Base-by-base conservation (phyloP, 2,113 vertebrate species). In the Epinephelus cyanopodus region DNA sequence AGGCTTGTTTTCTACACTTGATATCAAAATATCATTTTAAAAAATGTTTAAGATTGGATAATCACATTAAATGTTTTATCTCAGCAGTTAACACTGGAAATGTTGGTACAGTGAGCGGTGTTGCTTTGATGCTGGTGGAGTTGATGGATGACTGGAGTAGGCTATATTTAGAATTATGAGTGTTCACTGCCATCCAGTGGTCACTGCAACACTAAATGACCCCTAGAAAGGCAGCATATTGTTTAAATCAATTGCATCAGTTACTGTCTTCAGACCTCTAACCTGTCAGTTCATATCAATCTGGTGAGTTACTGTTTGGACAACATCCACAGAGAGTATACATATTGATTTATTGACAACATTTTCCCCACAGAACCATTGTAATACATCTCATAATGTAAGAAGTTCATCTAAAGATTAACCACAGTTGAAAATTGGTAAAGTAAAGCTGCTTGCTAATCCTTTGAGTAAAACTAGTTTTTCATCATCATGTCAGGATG, bases 141-240 rank as follows among this genome's bases (percentile, higher is more conserved):
- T 23, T 17, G 13, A 45, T 69, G 10, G 65, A 19, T 27, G 10
- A 52, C 5, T 15, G 39, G 39, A 61, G 25, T 29, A 29, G 29
- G 29, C 4, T 73, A 12, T 14, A 14, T 29, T 19, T 72, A 27
- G 39, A 61, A n/a, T 61, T 42, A 50, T n/a, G 42, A 37, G 42
- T 50, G 58, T 50, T 74, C 27, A 62, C 45, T 62, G 27, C 58
- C 58, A 6, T 62, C 58, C 14, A 33, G 27, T 23, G 72, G 58
- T 62, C 72, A 15, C 13, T 48, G 56, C 69, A 60, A 23, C 39
- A n/a, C 15, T 25, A 42, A n/a, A 12, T 39, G 10, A 17, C 11
- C 4, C 5, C 2, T 17, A 8, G 18, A 14, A 15, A 25, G 21
- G 15, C 14, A 66, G n/a, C 13, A 25, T 2, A 47, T n/a, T 21